These are phyloP conservation scores for Selenia dentaria DNA, from an alignment of 2,888 invertebrate species.

Conservation along the genomic window DNA sequence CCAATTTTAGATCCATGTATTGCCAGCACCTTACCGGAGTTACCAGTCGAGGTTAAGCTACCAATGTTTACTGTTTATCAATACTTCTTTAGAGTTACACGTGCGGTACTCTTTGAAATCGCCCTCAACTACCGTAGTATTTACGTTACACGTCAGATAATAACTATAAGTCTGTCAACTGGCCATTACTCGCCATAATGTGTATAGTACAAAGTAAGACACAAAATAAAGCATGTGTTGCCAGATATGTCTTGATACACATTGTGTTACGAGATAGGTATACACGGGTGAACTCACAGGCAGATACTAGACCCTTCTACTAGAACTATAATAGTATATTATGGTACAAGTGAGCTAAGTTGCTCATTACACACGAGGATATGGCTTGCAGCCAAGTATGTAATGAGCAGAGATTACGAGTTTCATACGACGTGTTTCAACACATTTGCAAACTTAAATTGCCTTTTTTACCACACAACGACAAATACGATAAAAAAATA, in stretches of 20 bases:
- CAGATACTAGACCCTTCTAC: too few relatives aligned
- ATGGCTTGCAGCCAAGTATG: too few relatives aligned
- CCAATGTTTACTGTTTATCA: conserved; percentile 65
- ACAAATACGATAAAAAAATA: too few relatives aligned
- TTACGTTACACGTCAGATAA: conserved; percentile 66
- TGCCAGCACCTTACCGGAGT: conserved; percentile 28
- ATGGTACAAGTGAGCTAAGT: too few relatives aligned
- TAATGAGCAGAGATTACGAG: too few relatives aligned
- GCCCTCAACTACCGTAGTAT: conserved; percentile 65
- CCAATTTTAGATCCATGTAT: conserved; percentile 40
- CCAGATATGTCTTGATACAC: conserved; percentile 5
- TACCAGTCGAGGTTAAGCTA: conserved; percentile 49
- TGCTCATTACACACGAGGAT: too few relatives aligned
- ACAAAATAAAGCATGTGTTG: conserved; percentile 43
- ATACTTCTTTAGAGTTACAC: conserved; percentile 60
- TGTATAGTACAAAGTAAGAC: conserved; percentile 65
- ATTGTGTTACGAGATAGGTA: too few relatives aligned
- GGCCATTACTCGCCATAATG: conserved; percentile 65
- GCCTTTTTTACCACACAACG: too few relatives aligned
- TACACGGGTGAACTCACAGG: too few relatives aligned
- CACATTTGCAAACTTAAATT: too few relatives aligned
- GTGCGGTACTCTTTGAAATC: conserved; percentile 68
- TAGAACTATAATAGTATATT: too few relatives aligned
- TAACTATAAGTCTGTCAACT: conserved; percentile 71
- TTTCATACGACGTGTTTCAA: too few relatives aligned